Base-by-base conservation (phyloP, 2,797 vertebrate species). In the Fratercula arctica region DNA sequence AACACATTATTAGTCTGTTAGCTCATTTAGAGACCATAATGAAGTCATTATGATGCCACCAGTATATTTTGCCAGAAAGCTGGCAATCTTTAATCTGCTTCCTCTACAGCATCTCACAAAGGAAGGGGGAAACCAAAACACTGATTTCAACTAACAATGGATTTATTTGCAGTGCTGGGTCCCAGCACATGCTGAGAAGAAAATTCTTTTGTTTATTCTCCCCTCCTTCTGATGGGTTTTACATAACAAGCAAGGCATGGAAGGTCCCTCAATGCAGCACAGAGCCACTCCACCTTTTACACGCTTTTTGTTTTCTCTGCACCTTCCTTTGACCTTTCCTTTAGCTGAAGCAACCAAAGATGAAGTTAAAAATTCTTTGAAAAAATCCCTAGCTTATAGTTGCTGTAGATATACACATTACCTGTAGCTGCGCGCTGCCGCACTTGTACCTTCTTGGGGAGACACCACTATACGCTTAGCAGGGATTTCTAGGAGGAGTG, bases 51-150 rank as follows among this genome's bases (percentile, higher is more conserved):
- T 84, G 89, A 94, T 94, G 91, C 78, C 88, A 95, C 68, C 43
- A 13, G 73, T 39, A 3, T 79, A 41, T 91, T 91, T 93, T 97
- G 95, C 92, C 95, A 94, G 93, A 81, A 90, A 91, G 86, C 79
- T 96, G 94, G 90, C 72, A 91, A 83, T 89, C 79, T 91, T 91
- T 94, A 92, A 96, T 94, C 95, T 96, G 87, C 85, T 96, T 96
- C 94, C 93, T 96, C 84, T 91, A 25, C 86, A 80, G 82, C 75
- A 82, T 91, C 90, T 93, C 91, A 74, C 89, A 95, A 21, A 96
- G 93, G 94, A 96, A 95, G 92, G 88, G 87, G 94, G 89, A 96
- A 95, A 96, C 83, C 85, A 96, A 95, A 97, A 89, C 89, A 95
- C 80, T 76, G 85, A 95, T 64, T 96, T 92, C 78, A 72, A 79